A percentile compares a stretch with the other conserved stretches of the same genome.
phyloP scores from a whole-genome alignment of 2,797 vertebrate genomes.

The Leptatherina wallacei region DNA sequence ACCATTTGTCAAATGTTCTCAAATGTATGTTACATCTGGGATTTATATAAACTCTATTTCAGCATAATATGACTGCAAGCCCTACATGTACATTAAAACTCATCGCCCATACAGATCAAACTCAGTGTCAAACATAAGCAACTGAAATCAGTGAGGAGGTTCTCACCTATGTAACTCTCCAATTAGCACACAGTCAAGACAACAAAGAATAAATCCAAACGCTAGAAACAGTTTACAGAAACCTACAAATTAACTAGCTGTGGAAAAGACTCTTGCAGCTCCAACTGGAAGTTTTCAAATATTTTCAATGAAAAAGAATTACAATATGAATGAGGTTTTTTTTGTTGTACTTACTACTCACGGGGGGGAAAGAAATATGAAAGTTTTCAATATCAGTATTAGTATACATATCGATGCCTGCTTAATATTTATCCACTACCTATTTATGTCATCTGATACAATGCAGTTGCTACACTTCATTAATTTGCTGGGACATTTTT shows the following conservation, averaged over 20 bases:
- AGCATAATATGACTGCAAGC: conserved; percentile 38
- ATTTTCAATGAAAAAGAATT: too few relatives aligned
- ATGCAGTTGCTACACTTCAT: too few relatives aligned
- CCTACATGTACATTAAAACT: conserved; percentile 43
- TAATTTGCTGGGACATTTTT: too few relatives aligned
- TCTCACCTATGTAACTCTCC: conserved; percentile 27
- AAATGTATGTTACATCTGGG: conserved; percentile 34
- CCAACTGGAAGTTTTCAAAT: too few relatives aligned
- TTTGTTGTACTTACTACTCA: too few relatives aligned
- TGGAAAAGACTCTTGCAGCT: too few relatives aligned
- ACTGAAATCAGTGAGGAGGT: conserved; percentile 32
- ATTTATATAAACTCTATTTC: conserved; percentile 33
- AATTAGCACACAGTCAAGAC: conserved; percentile 39
- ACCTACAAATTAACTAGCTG: not conserved
- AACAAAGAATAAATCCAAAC: conserved; percentile 22
- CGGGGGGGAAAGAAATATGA: too few relatives aligned
- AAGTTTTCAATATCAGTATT: too few relatives aligned
- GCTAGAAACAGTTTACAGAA: not conserved
- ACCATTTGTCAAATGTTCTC: conserved; percentile 54
- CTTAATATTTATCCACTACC: too few relatives aligned
- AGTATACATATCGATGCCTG: too few relatives aligned
- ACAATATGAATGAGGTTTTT: too few relatives aligned
- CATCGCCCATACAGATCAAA: conserved; percentile 38
- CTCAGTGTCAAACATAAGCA: conserved; percentile 32
- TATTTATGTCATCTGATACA: too few relatives aligned